Conservation (phyloP, 1,140 invertebrate species). For the Lutraria rhynchaena region DNA sequence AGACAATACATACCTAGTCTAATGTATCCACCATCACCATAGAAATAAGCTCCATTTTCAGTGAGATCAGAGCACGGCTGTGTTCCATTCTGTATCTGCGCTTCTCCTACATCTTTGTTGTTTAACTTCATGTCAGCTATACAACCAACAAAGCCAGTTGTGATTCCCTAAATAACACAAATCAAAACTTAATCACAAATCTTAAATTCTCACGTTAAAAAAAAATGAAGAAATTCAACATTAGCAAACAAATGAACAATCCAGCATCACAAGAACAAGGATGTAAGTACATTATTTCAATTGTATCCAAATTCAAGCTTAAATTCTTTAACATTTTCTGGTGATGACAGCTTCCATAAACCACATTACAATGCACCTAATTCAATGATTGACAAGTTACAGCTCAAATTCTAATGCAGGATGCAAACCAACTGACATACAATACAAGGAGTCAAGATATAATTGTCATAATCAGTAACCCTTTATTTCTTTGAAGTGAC, state of each 20-base stretch:
- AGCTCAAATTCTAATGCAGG: no score
- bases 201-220: not conserved
- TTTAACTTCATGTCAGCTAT: slow-evolving; percentile 90
- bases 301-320: no score
- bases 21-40: slow-evolving; percentile 87
- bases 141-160: slow-evolving; percentile 92
- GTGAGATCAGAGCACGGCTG: slow-evolving; percentile 88
- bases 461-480: no score
- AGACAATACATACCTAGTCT: slow-evolving; percentile 85
- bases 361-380: no score
- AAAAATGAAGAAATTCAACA: not conserved
- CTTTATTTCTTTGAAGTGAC: no score
- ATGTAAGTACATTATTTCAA: not conserved
- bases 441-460: no score
- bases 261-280: not conserved
- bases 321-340: no score
- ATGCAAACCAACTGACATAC: no score
- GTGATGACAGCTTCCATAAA: no score
- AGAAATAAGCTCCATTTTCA: slow-evolving; percentile 95
- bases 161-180: slow-evolving; percentile 84
- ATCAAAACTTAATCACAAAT: slow-evolving; percentile 18
- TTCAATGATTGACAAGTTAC: no score
- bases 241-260: not conserved
- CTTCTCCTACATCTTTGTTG: slow-evolving; percentile 85
- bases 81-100: slow-evolving; percentile 77